Evolutionary conservation across 2,113 vertebrate species (phyloP).

Genomic region (Oncorhynchus kisutch): DNA sequence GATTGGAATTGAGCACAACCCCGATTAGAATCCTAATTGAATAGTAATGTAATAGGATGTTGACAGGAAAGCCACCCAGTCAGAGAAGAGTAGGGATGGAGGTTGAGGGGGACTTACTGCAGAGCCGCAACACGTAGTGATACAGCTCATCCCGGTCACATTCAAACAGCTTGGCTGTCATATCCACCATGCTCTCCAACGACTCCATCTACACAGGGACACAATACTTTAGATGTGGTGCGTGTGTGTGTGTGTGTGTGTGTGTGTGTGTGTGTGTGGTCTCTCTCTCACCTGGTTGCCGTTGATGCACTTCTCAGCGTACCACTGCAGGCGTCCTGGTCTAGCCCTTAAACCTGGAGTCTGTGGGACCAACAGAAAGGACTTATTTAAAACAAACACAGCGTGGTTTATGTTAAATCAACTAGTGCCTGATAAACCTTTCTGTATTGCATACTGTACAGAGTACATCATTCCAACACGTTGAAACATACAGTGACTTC

Average conservation of each 20-base stretch:
- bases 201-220: slow-evolving; percentile 75
- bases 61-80: not conserved
- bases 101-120: slow-evolving; percentile 76
- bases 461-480: no score
- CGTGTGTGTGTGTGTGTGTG: not conserved
- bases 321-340: slow-evolving; percentile 83
- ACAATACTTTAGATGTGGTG: slow-evolving; percentile 7
- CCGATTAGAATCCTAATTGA: no score
- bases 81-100: not conserved
- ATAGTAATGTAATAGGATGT: no score
- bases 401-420: no score
- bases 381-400: not conserved
- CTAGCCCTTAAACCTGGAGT: slow-evolving; percentile 89
- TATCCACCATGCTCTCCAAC: slow-evolving; percentile 86
- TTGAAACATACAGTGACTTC: no score
- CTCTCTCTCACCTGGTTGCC: slow-evolving; percentile 75
- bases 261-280: slow-evolving; percentile 1
- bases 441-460: no score
- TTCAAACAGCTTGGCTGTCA: slow-evolving; percentile 88
- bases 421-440: no score
- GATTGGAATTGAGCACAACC: no score
- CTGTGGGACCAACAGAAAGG: slow-evolving; percentile 58
- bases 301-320: slow-evolving; percentile 80
- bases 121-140: slow-evolving; percentile 78
- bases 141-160: slow-evolving; percentile 95